A percentile compares a stretch with the other conserved stretches of the same genome.
These are phyloP conservation scores for Micrastur ruficollis DNA, from an alignment of 2,797 vertebrate genomes.

Conservation along the genomic window DNA sequence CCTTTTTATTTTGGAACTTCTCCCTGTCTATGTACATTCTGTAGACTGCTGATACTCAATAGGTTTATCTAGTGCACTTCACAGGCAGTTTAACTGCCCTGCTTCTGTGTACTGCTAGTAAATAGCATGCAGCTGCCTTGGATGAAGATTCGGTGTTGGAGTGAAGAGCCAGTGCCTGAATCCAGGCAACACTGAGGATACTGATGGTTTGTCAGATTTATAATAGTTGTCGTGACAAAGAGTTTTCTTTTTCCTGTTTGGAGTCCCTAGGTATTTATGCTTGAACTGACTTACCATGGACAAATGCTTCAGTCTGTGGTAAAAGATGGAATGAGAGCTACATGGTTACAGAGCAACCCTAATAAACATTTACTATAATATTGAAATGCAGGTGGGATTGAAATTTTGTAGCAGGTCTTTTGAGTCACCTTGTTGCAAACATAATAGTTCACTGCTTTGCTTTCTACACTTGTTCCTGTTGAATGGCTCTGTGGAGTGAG, in stretches of 20 bases:
- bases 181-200: not conserved
- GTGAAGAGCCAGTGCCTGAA: not conserved
- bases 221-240: fast-evolving
- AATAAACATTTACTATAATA: not conserved
- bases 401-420: not conserved
- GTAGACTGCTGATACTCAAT: not conserved
- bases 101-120: not conserved
- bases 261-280: not conserved
- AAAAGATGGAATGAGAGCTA: not conserved
- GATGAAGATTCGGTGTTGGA: not conserved
- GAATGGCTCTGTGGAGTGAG: fast-evolving
- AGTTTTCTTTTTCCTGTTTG: not conserved
- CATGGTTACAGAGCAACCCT: not conserved
- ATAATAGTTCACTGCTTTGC: not conserved
- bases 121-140: not conserved
- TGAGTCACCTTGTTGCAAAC: fast-evolving
- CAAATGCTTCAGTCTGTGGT: not conserved
- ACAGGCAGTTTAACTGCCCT: fast-evolving
- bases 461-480: fast-evolving
- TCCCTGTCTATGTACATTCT: not conserved
- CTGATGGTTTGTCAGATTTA: not conserved
- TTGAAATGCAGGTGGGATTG: not conserved
- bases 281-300: not conserved
- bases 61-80: not conserved
- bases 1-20: constrained; percentile 54